These are phyloP conservation scores for Microctenopoma lineatum DNA, from an alignment of 2,797 vertebrate genomes.

Conservation along the genomic window DNA sequence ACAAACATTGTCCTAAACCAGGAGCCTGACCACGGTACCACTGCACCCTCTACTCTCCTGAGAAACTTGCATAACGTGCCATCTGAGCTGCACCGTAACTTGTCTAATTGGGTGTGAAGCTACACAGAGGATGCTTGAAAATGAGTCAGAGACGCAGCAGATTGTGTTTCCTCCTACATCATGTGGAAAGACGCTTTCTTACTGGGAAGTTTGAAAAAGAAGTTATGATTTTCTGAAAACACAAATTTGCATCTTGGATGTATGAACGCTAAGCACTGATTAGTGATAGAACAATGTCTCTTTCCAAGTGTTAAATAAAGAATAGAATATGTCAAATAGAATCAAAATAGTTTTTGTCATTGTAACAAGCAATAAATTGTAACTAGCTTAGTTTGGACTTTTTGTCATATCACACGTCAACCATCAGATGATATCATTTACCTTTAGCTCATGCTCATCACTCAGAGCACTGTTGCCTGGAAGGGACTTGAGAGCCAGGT, in stretches of 20 bases:
- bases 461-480: conserved; percentile 31
- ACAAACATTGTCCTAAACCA: conserved; percentile 6
- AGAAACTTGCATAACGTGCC: conserved; percentile 49
- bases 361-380: background rate
- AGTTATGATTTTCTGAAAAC: conserved; percentile 16
- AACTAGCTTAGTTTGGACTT: no score
- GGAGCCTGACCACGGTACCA: conserved; percentile 8
- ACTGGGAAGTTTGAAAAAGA: conserved; percentile 29
- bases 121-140: conserved; percentile 42
- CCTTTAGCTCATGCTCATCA: conserved; percentile 18
- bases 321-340: background rate
- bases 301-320: no score
- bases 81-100: conserved; percentile 51
- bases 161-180: conserved; percentile 66
- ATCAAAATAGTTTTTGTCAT: background rate
- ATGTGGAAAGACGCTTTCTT: conserved; percentile 38
- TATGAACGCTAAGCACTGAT: background rate
- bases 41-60: conserved; percentile 1
- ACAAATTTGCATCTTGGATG: background rate
- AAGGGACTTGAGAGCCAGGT: conserved; percentile 14
- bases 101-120: conserved; percentile 56
- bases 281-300: background rate
- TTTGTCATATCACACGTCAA: no score
- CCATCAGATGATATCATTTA: conserved; percentile 52
- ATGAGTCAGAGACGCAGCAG: conserved; percentile 65